Evolutionary conservation across 2,113 vertebrate species (phyloP).

Genomic region (Channa argus): DNA sequence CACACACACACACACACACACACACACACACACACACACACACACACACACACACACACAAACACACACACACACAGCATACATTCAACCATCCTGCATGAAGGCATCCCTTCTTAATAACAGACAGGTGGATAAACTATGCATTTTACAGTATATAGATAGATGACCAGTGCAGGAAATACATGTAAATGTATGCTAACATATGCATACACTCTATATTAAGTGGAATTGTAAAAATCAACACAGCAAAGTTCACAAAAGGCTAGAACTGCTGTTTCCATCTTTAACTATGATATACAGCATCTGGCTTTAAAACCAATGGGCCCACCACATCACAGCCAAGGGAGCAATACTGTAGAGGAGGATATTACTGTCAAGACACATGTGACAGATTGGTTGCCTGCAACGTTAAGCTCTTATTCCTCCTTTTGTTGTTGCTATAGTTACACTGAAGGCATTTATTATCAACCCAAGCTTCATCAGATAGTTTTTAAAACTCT

Average conservation of each 20-base stretch:
- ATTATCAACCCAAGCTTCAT: constrained; percentile 30
- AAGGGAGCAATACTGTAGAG: constrained; percentile 70
- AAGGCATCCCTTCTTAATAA: constrained; percentile 71
- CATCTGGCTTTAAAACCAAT: constrained; percentile 60
- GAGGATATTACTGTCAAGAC: constrained; percentile 76
- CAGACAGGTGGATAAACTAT: constrained; percentile 76
- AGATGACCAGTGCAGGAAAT: constrained; percentile 65
- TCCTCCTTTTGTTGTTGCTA: constrained; percentile 38
- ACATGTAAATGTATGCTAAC: constrained; percentile 76
- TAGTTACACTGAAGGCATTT: constrained; percentile 52
- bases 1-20: constrained; percentile 34
- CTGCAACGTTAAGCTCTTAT: constrained; percentile 45
- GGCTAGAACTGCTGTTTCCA: constrained; percentile 53
- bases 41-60: constrained; percentile 31
- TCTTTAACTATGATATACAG: constrained; percentile 71
- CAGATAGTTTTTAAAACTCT: not conserved
- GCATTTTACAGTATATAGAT: constrained; percentile 62
- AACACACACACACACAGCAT: constrained; percentile 23
- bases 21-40: constrained; percentile 42
- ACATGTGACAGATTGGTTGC: constrained; percentile 65
- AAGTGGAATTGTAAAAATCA: constrained; percentile 68
- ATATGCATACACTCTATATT: constrained; percentile 66
- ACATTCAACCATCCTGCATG: constrained; percentile 50
- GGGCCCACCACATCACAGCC: constrained; percentile 68
- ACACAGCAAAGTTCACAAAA: constrained; percentile 62